Percentiles rank a stretch among this genome's conserved stretches.
Evolutionary conservation across 2,888 invertebrate genomes (phyloP).

Genomic region (Drosophila borealis): DNA sequence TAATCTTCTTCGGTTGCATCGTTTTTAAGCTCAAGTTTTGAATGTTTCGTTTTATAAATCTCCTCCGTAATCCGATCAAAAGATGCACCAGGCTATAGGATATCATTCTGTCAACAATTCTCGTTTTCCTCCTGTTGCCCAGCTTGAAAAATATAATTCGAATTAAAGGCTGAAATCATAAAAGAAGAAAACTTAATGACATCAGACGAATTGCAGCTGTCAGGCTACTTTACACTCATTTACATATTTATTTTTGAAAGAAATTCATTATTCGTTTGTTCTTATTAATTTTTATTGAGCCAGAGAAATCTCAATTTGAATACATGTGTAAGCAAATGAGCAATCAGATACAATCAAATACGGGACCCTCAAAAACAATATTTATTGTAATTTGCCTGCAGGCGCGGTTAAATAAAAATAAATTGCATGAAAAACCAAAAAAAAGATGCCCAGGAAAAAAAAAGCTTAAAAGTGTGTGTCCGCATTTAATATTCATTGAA

Average conservation of each 20-base stretch:
- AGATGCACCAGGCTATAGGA: neutral
- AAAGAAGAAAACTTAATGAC: constrained; percentile 5
- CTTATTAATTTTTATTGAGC: constrained; percentile 32
- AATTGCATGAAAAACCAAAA: constrained; percentile 22
- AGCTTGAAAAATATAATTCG: constrained; percentile 2
- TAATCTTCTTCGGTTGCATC: no score
- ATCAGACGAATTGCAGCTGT: constrained; percentile 2
- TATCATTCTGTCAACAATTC: neutral
- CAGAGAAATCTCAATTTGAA: constrained; percentile 31
- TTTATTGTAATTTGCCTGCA: constrained; percentile 68
- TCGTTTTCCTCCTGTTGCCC: no score
- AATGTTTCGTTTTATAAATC: no score
- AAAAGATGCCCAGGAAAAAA: neutral
- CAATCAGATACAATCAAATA: constrained; percentile 35
- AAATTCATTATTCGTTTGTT: constrained; percentile 9
- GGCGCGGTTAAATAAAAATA: constrained; percentile 38
- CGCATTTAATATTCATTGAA: constrained; percentile 75
- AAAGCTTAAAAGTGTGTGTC: constrained; percentile 38
- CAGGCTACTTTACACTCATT: neutral
- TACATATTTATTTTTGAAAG: constrained; percentile 2
- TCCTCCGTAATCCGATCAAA: no score
- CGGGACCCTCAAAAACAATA: constrained; percentile 54
- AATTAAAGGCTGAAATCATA: neutral
- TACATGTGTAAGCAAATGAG: constrained; percentile 7
- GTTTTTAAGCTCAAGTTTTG: no score